phyloP scores from a whole-genome alignment of 2,797 vertebrate species.

The Otolemur crassicaudatus region DNA sequence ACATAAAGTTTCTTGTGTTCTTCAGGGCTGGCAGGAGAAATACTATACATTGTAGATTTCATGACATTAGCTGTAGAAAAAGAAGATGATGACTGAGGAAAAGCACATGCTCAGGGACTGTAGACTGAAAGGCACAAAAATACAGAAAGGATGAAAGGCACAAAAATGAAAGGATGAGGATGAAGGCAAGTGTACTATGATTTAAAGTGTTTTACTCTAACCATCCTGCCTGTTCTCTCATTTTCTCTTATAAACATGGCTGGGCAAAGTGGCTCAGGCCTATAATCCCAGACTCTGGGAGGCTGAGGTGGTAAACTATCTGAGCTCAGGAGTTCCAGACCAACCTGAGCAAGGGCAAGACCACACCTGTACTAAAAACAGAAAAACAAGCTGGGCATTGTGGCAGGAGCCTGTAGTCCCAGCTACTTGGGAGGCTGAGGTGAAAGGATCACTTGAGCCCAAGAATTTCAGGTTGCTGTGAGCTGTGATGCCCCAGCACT shows the following conservation, averaged over 20 bases:
- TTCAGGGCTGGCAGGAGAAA: conserved; percentile 39
- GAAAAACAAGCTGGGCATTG: too few species aligned
- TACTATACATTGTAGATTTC: conserved; percentile 53
- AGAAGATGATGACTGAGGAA: conserved; percentile 17
- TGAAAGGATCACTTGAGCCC: too few species aligned
- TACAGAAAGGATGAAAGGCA: neutral
- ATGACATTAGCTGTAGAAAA: conserved; percentile 25
- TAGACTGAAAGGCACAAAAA: conserved; percentile 4
- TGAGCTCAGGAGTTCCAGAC: too few species aligned
- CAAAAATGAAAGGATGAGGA: neutral
- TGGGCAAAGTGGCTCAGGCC: too few species aligned
- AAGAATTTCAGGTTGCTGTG: too few species aligned
- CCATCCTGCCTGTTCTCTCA: neutral
- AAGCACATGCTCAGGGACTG: neutral
- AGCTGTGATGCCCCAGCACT: too few species aligned
- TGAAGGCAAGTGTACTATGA: neutral
- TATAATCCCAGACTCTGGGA: too few species aligned
- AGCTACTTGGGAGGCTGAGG: too few species aligned
- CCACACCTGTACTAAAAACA: too few species aligned
- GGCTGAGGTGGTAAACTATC: too few species aligned
- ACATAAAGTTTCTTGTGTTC: conserved; percentile 51
- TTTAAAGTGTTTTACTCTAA: neutral
- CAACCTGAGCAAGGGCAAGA: too few species aligned
- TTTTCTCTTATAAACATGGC: conserved; percentile 21
- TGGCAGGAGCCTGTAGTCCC: too few species aligned